phyloP scores from a whole-genome alignment of 1,140 invertebrate species.

The Meloidogyne exigua region DNA sequence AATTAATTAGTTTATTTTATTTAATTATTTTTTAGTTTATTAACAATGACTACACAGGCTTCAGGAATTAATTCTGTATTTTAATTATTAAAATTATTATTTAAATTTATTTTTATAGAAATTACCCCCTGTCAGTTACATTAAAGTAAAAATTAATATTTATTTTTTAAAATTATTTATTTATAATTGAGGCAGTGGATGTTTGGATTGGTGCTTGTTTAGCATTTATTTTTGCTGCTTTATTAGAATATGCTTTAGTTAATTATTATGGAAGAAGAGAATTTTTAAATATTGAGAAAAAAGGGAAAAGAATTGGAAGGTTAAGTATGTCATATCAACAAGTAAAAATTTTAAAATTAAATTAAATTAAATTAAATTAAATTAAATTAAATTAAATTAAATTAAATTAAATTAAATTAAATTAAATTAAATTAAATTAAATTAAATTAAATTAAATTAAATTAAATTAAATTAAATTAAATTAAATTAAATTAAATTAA shows the following conservation, averaged over 20 bases:
- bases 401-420: conserved; percentile 12
- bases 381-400: conserved; percentile 26
- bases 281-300: conserved; percentile 58
- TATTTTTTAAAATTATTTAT: neutral
- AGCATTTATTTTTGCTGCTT: conserved; percentile 92
- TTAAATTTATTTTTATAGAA: conserved; percentile 66
- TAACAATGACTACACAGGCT: conserved; percentile 86
- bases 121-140: conserved; percentile 90
- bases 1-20: conserved; percentile 12
- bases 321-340: conserved; percentile 36
- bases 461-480: conserved; percentile 19
- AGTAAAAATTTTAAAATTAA: conserved; percentile 20
- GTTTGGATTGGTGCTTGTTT: conserved; percentile 92
- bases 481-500: conserved; percentile 19
- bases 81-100: neutral
- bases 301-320: conserved; percentile 36
- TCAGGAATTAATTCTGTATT: conserved; percentile 84
- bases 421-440: conserved; percentile 10
- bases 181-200: conserved; percentile 75
- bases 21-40: conserved; percentile 64
- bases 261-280: conserved; percentile 93
- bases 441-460: conserved; percentile 11
- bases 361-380: conserved; percentile 1
- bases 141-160: conserved; percentile 71
- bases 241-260: conserved; percentile 90